phyloP scores from a whole-genome alignment of 2,797 vertebrate genomes.

The Centropyge bicolor region DNA sequence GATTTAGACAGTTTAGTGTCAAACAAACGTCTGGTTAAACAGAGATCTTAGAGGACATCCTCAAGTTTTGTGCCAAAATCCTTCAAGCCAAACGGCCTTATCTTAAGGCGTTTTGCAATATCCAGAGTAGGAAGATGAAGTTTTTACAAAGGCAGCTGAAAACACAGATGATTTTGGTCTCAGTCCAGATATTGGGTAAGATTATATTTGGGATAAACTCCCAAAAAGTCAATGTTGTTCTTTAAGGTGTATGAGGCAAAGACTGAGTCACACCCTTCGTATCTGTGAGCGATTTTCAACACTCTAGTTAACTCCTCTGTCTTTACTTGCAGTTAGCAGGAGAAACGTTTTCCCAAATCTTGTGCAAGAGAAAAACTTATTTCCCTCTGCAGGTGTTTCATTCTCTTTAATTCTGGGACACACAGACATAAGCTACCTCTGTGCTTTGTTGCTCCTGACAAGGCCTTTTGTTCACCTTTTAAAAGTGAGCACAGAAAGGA shows the following conservation, averaged over 20 bases:
- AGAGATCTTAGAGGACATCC: background rate
- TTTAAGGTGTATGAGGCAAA: background rate
- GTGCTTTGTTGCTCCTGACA: slow-evolving; percentile 61
- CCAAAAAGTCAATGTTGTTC: background rate
- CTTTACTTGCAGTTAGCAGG: background rate
- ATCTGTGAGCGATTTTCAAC: background rate
- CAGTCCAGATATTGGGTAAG: background rate
- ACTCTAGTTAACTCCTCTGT: background rate
- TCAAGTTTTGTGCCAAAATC: background rate
- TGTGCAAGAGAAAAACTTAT: slow-evolving; percentile 1
- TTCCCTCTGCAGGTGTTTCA: slow-evolving; percentile 59
- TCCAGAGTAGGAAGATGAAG: no score
- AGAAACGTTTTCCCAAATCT: background rate
- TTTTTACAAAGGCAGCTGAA: background rate
- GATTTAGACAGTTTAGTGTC: background rate
- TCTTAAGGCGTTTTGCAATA: background rate
- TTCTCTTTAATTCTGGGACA: slow-evolving; percentile 40
- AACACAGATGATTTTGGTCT: background rate
- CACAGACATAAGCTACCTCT: slow-evolving; percentile 52
- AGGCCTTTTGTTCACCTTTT: slow-evolving; percentile 71
- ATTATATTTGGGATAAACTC: slow-evolving; percentile 2
- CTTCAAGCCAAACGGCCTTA: background rate
- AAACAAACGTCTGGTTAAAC: slow-evolving; percentile 26
- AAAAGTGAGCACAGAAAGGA: slow-evolving; percentile 57
- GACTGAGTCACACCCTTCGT: background rate